Conservation (phyloP, 2,113 vertebrate genomes). For the Salvelinus fontinalis region DNA sequence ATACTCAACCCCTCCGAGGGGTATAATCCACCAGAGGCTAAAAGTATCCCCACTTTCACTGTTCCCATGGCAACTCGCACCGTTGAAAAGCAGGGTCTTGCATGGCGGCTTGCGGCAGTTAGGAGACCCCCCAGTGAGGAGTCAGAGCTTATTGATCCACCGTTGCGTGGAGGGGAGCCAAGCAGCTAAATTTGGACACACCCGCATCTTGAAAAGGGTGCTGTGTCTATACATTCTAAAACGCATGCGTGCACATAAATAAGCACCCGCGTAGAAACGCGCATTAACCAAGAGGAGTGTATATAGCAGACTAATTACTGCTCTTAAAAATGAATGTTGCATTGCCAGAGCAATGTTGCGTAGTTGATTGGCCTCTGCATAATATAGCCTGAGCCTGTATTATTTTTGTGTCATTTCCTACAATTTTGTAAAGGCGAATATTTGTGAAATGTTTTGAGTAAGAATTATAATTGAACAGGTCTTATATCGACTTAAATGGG, state of each 20-base stretch:
- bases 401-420: too few species aligned
- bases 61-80: slow-evolving; percentile 73
- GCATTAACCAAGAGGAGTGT: too few species aligned
- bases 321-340: too few species aligned
- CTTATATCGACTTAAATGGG: background rate
- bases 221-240: too few species aligned
- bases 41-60: slow-evolving; percentile 24
- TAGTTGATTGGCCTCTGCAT: too few species aligned
- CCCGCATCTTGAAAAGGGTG: background rate
- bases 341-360: too few species aligned
- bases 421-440: too few species aligned
- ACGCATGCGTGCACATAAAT: too few species aligned
- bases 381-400: too few species aligned
- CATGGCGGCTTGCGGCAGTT: slow-evolving; percentile 49
- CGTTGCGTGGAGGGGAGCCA: slow-evolving; percentile 33
- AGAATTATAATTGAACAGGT: background rate
- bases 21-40: slow-evolving; percentile 38
- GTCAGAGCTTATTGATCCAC: slow-evolving; percentile 67
- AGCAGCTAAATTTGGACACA: background rate
- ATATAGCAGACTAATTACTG: too few species aligned
- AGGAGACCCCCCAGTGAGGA: slow-evolving; percentile 57
- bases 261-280: too few species aligned
- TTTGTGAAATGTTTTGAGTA: background rate
- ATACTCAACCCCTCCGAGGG: slow-evolving; percentile 5
- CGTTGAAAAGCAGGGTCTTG: slow-evolving; percentile 59